Evolutionary conservation across 2,797 vertebrate genomes (phyloP), one percentile per base, ranked within the genome.

Genomic region (Lerista edwardsae): DNA sequence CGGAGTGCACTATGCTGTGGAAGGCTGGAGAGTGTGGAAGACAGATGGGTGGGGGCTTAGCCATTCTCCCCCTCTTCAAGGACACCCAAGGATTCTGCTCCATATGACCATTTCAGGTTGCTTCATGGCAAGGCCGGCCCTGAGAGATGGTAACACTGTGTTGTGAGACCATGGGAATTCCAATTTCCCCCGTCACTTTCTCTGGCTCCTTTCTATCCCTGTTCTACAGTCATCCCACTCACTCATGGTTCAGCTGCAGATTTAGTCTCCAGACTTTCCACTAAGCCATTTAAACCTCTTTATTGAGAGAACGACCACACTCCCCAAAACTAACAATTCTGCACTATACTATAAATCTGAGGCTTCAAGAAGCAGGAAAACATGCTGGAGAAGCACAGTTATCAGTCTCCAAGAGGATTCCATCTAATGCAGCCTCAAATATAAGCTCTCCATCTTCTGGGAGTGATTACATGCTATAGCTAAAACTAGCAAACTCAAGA

Each of bases 321-420:
- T 71, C 36, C 14, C 25, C 72, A 72, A 71, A 68, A 67, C 78
- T 51, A 81, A 41, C 67, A 23, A 61, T 72, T 39, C 44, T 72
- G 34, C 59, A 29, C 64, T 34, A n/a, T 51, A 55, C 64, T 25
- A 67, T 79, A 68, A 64, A 78, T 78, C 75, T 78, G 36, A 79
- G 44, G 44, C 34, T 79, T 67, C n/a, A 51, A 15, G 21, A 27
- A 67, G 39, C 78, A 55, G 64, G 65, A 68, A 79, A 79, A 68
- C 44, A 79, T 79, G 25, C 44, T 47, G 6, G 41, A 44, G 77
- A 68, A 79, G n/a, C 44, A 27, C 41, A 47, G n/a, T 68, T 34
- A 68, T 68, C 64, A 79, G 10, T 34, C 39, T 14, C 39, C 39
- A 59, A 27, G 44, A 67, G 4, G n/a, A 68, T 47, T 55, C 64